Evolutionary conservation across 2,797 vertebrate species (phyloP).

Genomic region (Ptychadena robeensis): DNA sequence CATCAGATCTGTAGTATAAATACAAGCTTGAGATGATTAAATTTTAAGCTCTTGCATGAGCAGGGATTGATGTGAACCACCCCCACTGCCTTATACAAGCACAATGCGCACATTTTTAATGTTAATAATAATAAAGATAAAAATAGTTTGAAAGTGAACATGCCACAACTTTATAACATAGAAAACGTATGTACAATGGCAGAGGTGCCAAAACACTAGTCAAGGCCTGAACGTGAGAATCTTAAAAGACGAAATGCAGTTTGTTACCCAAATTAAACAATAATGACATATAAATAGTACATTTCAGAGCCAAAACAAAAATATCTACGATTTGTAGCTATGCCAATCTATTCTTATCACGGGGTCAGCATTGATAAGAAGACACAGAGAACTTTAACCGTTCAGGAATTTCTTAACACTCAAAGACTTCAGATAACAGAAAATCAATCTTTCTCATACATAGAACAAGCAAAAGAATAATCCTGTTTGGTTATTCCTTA

Average conservation of each 20-base stretch:
- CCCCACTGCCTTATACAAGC: too few relatives aligned
- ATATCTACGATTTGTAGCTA: background rate
- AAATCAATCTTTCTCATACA: constrained; percentile 10
- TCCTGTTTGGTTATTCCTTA: background rate
- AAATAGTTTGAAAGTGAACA: too few relatives aligned
- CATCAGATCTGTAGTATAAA: too few relatives aligned
- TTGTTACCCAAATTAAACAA: background rate
- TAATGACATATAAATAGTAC: background rate
- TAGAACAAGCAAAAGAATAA: background rate
- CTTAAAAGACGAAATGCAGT: background rate
- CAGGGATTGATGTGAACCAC: too few relatives aligned
- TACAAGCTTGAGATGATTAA: too few relatives aligned
- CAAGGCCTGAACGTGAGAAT: background rate
- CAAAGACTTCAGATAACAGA: constrained; percentile 31
- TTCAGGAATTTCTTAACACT: constrained; percentile 29
- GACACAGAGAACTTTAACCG: background rate
- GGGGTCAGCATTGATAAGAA: constrained; percentile 19
- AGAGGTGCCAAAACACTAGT: background rate
- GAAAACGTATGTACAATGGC: background rate
- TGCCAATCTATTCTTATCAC: constrained; percentile 5
- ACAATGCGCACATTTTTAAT: too few relatives aligned
- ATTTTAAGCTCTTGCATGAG: too few relatives aligned
- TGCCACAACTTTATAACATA: too few relatives aligned
- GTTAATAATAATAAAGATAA: too few relatives aligned
- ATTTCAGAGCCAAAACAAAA: background rate